Evolutionary conservation across 1,140 invertebrate genomes (phyloP).

Genomic region (Dufourea novaeangliae): DNA sequence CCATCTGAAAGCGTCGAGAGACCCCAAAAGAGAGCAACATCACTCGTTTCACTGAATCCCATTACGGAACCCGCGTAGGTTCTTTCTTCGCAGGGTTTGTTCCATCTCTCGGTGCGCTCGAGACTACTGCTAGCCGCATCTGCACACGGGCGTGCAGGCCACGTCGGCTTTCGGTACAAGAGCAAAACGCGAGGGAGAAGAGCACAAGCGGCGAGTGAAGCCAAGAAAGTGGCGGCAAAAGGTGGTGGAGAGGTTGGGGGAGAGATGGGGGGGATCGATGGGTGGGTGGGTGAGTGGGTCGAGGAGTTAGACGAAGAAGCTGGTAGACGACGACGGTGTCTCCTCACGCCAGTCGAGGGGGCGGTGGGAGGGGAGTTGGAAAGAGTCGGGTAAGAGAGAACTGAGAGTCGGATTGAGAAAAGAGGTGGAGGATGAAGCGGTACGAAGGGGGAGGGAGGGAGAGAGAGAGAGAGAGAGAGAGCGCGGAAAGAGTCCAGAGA

Average conservation of each 20-base stretch:
- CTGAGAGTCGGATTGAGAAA: slow-evolving; percentile 52
- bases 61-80: too few relatives aligned
- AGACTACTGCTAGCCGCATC: slow-evolving; percentile 57
- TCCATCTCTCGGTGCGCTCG: slow-evolving; percentile 38
- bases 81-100: slow-evolving; percentile 34
- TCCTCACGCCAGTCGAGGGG: slow-evolving; percentile 21
- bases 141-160: slow-evolving; percentile 60
- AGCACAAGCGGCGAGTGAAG: slow-evolving; percentile 49
- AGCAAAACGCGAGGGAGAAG: slow-evolving; percentile 64
- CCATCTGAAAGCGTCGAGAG: too few relatives aligned
- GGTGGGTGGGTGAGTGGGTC: slow-evolving; percentile 47
- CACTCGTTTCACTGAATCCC: too few relatives aligned
- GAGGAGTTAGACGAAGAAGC: slow-evolving; percentile 43
- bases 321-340: slow-evolving; percentile 22
- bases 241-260: slow-evolving; percentile 33
- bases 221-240: slow-evolving; percentile 61
- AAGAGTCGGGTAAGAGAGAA: slow-evolving; percentile 42
- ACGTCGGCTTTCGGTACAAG: slow-evolving; percentile 64
- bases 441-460: not conserved
- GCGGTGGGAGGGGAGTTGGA: slow-evolving; percentile 23
- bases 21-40: too few relatives aligned
- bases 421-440: slow-evolving; percentile 8
- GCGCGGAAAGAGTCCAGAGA: slow-evolving; percentile 50
- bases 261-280: slow-evolving; percentile 63
- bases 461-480: too few relatives aligned